Base-by-base conservation (phyloP, 2,797 vertebrate species). In the Gadopsis marmoratus region DNA sequence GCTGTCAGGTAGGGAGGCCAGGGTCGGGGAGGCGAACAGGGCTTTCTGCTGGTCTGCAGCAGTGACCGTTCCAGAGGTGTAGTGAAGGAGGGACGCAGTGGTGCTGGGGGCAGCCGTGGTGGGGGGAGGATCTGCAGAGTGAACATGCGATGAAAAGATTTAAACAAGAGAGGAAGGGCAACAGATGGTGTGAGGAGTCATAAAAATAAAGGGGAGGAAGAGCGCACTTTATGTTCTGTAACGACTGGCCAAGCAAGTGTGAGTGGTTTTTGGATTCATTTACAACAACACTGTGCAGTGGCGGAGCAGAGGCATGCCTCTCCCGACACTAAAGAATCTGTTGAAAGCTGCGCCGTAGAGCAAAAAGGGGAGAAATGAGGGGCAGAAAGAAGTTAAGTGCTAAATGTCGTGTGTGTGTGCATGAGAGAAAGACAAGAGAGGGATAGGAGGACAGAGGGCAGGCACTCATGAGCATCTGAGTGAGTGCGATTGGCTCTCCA, bases 51-150 rank as follows among this genome's bases (percentile, higher is more conserved):
- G 95, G 93, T 95, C 95, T 29, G 88, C 88, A 53, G 95, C 94
- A 74, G 97, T 95, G 92, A 95, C 93, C 85, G 96, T 93, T 91
- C 93, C 90, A 56, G 94, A 94, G 90, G 94, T 94, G 86, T 93
- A 92, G 58, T 92, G 95, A 39, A 71, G 50, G 55, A 62, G 69
- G 14, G 88, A 89, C 80, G 96, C 95, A 78, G 97, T 94, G 94
- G 96, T 96, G 95, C 89, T 95, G 93, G 96, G 95, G 83, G 95
- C 93, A 75, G 96, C 82, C 0, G 94, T 97, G 94, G 97, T 98
- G 86, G 98, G 96, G 86, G 97, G 97, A 91, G 97, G 97, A 94
- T 99, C 98, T 99, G 96, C 91, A 87, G 93, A 87, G 66, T 0
- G 64, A 75, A 86, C 51, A 76, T 35, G 65, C 61, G 93, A 94